phyloP scores from a whole-genome alignment of 1,140 invertebrate species.

The Dendroctonus ponderosae region DNA sequence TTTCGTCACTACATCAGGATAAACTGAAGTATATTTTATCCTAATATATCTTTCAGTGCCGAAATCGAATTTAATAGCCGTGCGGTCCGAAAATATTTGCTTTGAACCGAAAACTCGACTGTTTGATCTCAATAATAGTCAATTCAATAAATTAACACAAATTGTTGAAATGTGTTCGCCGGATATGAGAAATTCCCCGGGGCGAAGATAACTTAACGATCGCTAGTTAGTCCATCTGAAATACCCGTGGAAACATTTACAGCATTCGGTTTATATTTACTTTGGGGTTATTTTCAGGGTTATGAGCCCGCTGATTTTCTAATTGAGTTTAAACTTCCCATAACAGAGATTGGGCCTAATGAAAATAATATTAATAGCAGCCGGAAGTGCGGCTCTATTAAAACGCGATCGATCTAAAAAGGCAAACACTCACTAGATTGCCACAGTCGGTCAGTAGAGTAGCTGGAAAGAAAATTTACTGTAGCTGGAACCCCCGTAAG shows the following conservation, averaged over 20 bases:
- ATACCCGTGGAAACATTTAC: conserved; percentile 38
- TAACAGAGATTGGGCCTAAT: neutral
- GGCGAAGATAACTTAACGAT: conserved; percentile 36
- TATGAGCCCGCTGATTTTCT: conserved; percentile 8
- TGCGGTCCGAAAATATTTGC: conserved; percentile 15
- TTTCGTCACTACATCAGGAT: too few relatives aligned
- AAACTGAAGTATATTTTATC: conserved; percentile 6
- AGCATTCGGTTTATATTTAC: conserved; percentile 30
- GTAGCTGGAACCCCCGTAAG: conserved; percentile 4
- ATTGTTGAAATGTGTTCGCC: conserved; percentile 13
- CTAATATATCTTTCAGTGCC: conserved; percentile 2
- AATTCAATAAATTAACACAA: conserved; percentile 16
- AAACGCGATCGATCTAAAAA: too few relatives aligned
- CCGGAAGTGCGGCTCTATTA: too few relatives aligned
- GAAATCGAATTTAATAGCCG: conserved; percentile 8
- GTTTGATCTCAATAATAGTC: conserved; percentile 15
- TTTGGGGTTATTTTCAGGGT: conserved; percentile 15
- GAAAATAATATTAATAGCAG: too few relatives aligned
- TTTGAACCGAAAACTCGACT: conserved; percentile 15
- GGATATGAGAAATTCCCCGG: conserved; percentile 17
- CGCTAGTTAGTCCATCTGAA: conserved; percentile 34
- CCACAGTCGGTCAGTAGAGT: too few relatives aligned
- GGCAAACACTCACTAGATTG: too few relatives aligned
- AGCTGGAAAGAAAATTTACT: too few relatives aligned
- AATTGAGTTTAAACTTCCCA: conserved; percentile 12